Base-by-base conservation (phyloP, 2,113 vertebrate species). In the Sprattus sprattus region DNA sequence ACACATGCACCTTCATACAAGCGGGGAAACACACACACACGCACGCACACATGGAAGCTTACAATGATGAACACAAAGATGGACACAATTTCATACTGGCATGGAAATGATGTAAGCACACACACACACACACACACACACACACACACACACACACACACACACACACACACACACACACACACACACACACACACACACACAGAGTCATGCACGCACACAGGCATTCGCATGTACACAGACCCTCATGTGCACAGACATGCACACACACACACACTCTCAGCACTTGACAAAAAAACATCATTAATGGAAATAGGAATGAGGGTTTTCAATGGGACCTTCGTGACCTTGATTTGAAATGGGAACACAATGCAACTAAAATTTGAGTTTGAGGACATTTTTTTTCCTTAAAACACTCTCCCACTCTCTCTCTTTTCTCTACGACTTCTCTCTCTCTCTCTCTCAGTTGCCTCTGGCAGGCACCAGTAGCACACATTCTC, bases 311-410 rank as follows among this genome's bases (percentile, higher is more conserved):
- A 88, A 82, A 86, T 64, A 64, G 67, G 67, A 78, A 84, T 81
- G 81, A 82, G 81, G 57, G 49, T 45, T 91, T 86, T 85, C 81
- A 92, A 85, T 82, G 47, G 85, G 88, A 81, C 32, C 71, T 78
- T 57, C 86, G 87, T 71, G 83, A 84, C 88, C 89, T 88, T 88
- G 88, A 91, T 91, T 88, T 85, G 15, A 91, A 92, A 91, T 47
- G 84, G 87, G 57, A 11, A 88, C 81, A 89, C 57, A 89, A 88
- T 84, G 83, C 49, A 32, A 90, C 57, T 87, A 87, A 89, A 88
- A 89, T 87, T 60, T 81, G 71, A 80, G 86, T 82, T 88, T 83
- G 81, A 85, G 84, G 83, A 86, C 50, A 84, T 86, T 86, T 82
- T 64, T 52, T 44, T 46, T 45, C 64, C 32, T 50, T 64, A 47